Evolutionary conservation across 1,140 invertebrate genomes (phyloP), one percentile per base, ranked within the genome.

Genomic region (Cherax quadricarinatus): DNA sequence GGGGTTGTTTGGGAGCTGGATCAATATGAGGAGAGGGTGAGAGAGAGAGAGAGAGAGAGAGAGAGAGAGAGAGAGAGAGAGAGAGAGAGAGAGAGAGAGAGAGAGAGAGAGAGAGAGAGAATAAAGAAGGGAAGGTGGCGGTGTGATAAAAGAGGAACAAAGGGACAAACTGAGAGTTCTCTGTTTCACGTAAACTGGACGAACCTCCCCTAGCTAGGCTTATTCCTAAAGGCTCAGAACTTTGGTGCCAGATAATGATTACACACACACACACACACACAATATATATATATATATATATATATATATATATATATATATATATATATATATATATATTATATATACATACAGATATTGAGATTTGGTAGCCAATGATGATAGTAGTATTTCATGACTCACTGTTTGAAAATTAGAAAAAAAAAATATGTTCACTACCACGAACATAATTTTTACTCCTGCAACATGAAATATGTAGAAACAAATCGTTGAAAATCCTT

Each of bases 21-120:
- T 79, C 30, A 62, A 62, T 62, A 60, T 78, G 86, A 80, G 73
- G 66, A 12, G 86, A 87, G 86, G 53, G 49, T 24, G 60, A 70
- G 83, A 85, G 83, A 87, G 86, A 87, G 87, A 81, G 60, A 88
- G 87, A 88, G 78, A 66, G 75, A n/a, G 48, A 41, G 51, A 85
- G 83, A 70, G 83, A 79, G 73, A 53, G 79, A 82, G 41, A 66
- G 87, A 82, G 79, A 82, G 75, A 88, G 79, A 88, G 87, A 82
- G 87, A 70, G 79, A 89, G 79, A 82, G 79, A 82, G 79, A 53
- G 80, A 73, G 66, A 51, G 78, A 83, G 88, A 89, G 62, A 83
- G 79, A 83, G 80, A 49, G 18, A 83, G 80, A 88, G 18, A 81
- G 87, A 62, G 57, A 62, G 41, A 80, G 51, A 60, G 62, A 82